A percentile compares a stretch with the other conserved stretches of the same genome.
Evolutionary conservation across 2,113 vertebrate species (phyloP).

Genomic region (Zapornia atra): DNA sequence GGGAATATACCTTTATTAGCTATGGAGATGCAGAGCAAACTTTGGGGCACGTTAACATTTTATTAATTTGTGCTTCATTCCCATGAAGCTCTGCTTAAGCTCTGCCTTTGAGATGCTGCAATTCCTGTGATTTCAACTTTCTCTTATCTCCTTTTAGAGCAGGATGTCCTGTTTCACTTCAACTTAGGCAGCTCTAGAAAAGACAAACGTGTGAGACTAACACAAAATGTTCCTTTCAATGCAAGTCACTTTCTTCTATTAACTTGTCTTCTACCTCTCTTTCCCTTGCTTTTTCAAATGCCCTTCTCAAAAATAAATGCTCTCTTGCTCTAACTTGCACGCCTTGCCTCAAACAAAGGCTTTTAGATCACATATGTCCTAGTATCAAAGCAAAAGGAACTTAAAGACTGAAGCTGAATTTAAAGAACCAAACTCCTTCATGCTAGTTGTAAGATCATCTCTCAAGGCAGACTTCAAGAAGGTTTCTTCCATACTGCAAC

Average conservation of each 20-base stretch:
- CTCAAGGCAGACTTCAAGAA: neutral
- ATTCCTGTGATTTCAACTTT: neutral
- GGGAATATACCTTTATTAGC: neutral
- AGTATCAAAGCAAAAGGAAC: neutral
- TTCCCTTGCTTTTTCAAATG: neutral
- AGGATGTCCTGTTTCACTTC: neutral
- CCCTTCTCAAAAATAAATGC: neutral
- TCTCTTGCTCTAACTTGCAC: neutral
- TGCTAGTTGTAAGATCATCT: neutral
- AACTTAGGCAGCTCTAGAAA: neutral
- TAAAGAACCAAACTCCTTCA: neutral
- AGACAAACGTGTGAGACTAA: neutral
- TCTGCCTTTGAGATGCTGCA: neutral
- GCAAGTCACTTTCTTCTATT: neutral
- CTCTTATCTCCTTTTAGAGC: neutral
- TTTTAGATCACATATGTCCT: neutral
- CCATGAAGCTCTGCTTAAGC: neutral
- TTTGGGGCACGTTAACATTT: neutral
- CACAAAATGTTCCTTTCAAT: neutral
- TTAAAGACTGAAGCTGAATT: neutral
- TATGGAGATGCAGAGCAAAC: neutral
- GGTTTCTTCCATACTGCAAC: neutral
- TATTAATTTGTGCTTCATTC: neutral
- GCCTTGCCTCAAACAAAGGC: neutral
- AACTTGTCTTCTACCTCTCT: neutral